phyloP scores from a whole-genome alignment of 35 echinoderm and acorn worm genomes.

The Holothuria glaberrima region DNA sequence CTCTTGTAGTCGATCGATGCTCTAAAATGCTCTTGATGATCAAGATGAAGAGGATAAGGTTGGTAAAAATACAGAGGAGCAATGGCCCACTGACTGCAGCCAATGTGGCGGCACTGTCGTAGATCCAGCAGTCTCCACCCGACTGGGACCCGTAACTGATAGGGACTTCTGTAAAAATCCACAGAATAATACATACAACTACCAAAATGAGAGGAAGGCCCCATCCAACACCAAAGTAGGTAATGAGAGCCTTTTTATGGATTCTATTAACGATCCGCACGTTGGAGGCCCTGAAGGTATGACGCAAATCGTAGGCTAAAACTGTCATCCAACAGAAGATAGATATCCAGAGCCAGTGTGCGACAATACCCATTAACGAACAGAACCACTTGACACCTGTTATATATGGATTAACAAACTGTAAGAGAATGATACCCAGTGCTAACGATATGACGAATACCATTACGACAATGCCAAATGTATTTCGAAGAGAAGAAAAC shows the following conservation, averaged over 20 bases:
- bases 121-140: constrained; percentile 6
- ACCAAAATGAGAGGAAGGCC: neutral
- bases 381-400: neutral
- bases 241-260: neutral
- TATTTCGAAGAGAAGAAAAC: neutral
- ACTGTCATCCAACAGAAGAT: constrained; percentile 34
- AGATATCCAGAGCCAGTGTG: constrained; percentile 28
- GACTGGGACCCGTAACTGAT: neutral
- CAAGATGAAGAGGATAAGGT: neutral
- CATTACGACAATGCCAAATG: constrained; percentile 3
- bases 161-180: neutral
- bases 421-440: neutral
- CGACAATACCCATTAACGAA: neutral
- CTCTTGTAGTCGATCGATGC: neutral
- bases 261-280: neutral
- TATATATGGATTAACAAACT: neutral
- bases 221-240: neutral
- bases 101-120: neutral
- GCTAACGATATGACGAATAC: neutral
- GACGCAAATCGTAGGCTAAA: constrained; percentile 2
- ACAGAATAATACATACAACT: neutral
- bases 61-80: neutral
- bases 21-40: neutral
- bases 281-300: neutral
- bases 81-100: neutral